phyloP scores from a whole-genome alignment of 2,888 invertebrate genomes.

The Agriopis marginaria region DNA sequence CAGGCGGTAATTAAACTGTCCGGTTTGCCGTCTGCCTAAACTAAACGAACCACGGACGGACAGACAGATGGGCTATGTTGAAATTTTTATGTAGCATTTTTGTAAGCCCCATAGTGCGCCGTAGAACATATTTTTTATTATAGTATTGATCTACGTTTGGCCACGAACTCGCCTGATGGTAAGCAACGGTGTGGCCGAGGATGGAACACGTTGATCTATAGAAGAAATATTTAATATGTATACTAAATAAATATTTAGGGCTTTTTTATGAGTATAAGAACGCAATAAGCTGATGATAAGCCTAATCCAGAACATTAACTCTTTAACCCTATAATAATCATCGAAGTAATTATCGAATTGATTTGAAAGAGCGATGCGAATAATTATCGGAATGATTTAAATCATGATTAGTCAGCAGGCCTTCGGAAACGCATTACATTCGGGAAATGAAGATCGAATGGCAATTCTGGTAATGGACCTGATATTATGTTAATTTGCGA shows the following conservation, averaged over 20 bases:
- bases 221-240: too few species aligned
- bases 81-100: not conserved
- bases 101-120: not conserved
- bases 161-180: too few species aligned
- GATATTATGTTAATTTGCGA: not conserved
- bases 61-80: not conserved
- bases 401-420: conserved; percentile 3
- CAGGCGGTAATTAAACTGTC: conserved; percentile 35
- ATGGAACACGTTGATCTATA: too few species aligned
- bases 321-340: conserved; percentile 12
- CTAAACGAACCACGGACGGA: conserved; percentile 2
- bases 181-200: too few species aligned
- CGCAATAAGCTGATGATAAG: not conserved
- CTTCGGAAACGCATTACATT: conserved; percentile 17
- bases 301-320: conserved; percentile 1
- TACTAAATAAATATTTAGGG: too few species aligned
- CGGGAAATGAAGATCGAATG: conserved; percentile 15
- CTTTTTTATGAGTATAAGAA: not conserved
- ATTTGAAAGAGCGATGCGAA: conserved; percentile 13
- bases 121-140: not conserved
- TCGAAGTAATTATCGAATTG: conserved; percentile 1
- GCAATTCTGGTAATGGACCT: conserved; percentile 9
- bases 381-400: conserved; percentile 7
- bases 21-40: conserved; percentile 25
- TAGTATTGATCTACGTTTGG: too few species aligned